phyloP scores from a whole-genome alignment of 2,888 invertebrate species.

The Zootermopsis nevadensis region DNA sequence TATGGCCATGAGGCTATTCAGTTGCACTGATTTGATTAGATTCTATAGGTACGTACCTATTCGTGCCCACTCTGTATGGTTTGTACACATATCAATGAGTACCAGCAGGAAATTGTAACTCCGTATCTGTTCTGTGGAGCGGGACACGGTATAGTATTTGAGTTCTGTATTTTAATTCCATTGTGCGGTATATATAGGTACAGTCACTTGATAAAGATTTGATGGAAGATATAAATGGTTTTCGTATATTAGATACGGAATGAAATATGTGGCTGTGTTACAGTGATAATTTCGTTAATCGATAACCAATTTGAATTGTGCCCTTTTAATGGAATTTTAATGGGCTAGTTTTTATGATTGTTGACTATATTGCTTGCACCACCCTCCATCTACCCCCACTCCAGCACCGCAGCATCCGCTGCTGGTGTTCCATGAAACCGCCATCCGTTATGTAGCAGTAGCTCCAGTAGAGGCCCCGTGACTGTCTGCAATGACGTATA shows the following conservation, averaged over 20 bases:
- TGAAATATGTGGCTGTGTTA: background rate
- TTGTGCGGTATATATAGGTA: background rate
- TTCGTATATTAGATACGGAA: slow-evolving; percentile 16
- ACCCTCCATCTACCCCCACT: background rate
- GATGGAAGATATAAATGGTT: slow-evolving; percentile 8
- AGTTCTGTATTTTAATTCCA: background rate
- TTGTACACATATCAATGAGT: background rate
- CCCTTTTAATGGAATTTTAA: slow-evolving; percentile 46
- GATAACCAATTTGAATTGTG: slow-evolving; percentile 32
- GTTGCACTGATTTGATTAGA: slow-evolving; percentile 22
- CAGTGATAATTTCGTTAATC: slow-evolving; percentile 32
- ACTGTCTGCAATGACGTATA: no score
- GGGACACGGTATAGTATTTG: background rate
- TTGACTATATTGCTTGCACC: no score
- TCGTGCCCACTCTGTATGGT: slow-evolving; percentile 3
- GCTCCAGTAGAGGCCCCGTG: background rate
- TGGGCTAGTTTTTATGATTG: slow-evolving; percentile 41
- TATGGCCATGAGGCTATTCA: background rate
- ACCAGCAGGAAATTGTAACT: background rate
- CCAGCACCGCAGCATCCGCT: background rate
- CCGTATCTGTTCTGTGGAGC: background rate
- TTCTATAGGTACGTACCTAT: background rate
- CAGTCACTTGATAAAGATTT: background rate
- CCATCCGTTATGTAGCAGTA: background rate
- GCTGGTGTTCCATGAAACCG: background rate